A percentile compares a stretch with the other conserved stretches of the same genome.
Conservation (phyloP, 2,113 vertebrate species). For the rat (Rattus norvegicus) region DNA sequence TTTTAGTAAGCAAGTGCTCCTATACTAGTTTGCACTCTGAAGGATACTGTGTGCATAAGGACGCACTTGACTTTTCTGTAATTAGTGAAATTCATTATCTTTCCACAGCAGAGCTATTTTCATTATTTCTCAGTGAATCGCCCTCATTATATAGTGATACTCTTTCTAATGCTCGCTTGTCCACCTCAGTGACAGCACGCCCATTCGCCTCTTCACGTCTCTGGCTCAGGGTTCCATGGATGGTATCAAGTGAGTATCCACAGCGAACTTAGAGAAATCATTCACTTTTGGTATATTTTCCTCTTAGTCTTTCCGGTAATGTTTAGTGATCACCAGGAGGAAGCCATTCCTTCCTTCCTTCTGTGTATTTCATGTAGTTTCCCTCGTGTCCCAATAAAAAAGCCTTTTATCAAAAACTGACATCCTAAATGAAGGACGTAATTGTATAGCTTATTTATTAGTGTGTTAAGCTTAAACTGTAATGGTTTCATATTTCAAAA, state of each 20-base stretch:
- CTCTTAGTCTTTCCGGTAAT: slow-evolving; percentile 38
- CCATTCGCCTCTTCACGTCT: background rate
- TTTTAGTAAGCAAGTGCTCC: background rate
- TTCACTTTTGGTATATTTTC: slow-evolving; percentile 56
- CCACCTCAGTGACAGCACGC: background rate
- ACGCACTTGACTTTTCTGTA: background rate
- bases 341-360: slow-evolving; percentile 51
- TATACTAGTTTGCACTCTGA: background rate
- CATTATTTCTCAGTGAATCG: background rate
- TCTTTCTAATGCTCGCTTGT: slow-evolving; percentile 19
- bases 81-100: slow-evolving; percentile 16
- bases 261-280: background rate
- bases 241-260: background rate
- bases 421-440: slow-evolving; percentile 50
- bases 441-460: slow-evolving; percentile 53
- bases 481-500: slow-evolving; percentile 68
- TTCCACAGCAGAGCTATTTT: slow-evolving; percentile 1
- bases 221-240: background rate
- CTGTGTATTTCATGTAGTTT: slow-evolving; percentile 41
- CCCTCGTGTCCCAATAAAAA: slow-evolving; percentile 60
- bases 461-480: slow-evolving; percentile 56
- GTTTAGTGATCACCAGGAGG: slow-evolving; percentile 51
- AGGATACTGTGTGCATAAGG: background rate
- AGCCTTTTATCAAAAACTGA: slow-evolving; percentile 52
- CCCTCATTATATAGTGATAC: background rate